Conservation (phyloP, 1,140 invertebrate species). For the Macrostomum lignano region DNA sequence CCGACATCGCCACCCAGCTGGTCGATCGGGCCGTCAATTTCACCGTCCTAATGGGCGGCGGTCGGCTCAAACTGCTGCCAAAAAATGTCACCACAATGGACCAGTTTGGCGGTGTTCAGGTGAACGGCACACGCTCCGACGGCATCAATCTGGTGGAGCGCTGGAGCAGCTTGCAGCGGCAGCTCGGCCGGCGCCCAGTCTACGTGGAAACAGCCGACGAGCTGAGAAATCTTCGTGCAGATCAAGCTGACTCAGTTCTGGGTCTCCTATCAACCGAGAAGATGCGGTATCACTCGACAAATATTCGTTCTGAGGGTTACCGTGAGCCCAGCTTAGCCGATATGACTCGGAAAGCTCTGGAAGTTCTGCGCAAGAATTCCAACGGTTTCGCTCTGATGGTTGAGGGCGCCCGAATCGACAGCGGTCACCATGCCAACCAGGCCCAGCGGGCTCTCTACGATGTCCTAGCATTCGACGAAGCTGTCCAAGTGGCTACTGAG, state of each 20-base stretch:
- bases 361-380: slow-evolving; percentile 41
- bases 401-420: slow-evolving; percentile 49
- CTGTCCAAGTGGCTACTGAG: slow-evolving; percentile 6
- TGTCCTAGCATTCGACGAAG: slow-evolving; percentile 40
- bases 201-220: too few relatives aligned
- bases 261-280: slow-evolving; percentile 41
- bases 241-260: slow-evolving; percentile 6
- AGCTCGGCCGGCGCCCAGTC: too few relatives aligned
- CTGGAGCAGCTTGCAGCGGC: too few relatives aligned
- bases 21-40: slow-evolving; percentile 12
- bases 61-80: slow-evolving; percentile 10
- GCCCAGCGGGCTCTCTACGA: slow-evolving; percentile 46
- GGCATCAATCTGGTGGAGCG: slow-evolving; percentile 32
- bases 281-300: slow-evolving; percentile 39
- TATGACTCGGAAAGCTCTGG: slow-evolving; percentile 52
- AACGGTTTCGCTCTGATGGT: slow-evolving; percentile 56
- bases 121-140: too few relatives aligned
- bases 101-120: too few relatives aligned
- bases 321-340: slow-evolving; percentile 37
- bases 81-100: slow-evolving; percentile 8
- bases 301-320: too few relatives aligned
- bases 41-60: slow-evolving; percentile 16
- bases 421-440: slow-evolving; percentile 46
- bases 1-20: slow-evolving; percentile 25
- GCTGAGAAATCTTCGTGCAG: background rate